Percentiles rank a stretch among this genome's conserved stretches.
These are phyloP conservation scores for Hypotaenidia philippensis DNA, from an alignment of 2,797 vertebrate species.

Conservation along the genomic window DNA sequence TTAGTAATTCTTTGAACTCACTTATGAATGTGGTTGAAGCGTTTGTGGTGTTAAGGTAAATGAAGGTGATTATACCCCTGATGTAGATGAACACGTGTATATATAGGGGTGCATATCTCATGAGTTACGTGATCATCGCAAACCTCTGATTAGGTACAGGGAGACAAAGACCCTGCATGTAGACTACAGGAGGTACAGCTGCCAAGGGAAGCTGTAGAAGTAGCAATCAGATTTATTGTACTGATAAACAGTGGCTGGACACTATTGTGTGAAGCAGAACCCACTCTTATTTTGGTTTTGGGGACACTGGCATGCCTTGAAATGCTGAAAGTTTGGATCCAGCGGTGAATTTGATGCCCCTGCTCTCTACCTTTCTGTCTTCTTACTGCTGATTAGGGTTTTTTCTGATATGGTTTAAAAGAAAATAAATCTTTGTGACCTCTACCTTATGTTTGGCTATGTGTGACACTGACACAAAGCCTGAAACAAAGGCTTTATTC, in stretches of 20 bases:
- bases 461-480: background rate
- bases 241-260: background rate
- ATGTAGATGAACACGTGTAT: fast-evolving
- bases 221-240: background rate
- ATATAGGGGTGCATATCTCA: fast-evolving
- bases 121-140: background rate
- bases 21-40: background rate
- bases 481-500: background rate
- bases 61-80: background rate
- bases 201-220: background rate
- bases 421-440: background rate
- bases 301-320: background rate
- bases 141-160: background rate
- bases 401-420: background rate
- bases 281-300: background rate
- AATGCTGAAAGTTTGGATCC: background rate
- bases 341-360: background rate
- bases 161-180: background rate
- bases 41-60: background rate
- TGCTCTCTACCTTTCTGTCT: background rate
- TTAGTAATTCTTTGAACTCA: background rate
- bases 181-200: background rate
- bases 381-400: fast-evolving
- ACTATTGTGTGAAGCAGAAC: background rate
- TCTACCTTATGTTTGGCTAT: background rate